phyloP scores from a whole-genome alignment of 2,113 vertebrate genomes.

The Campylomormyrus numenius region DNA sequence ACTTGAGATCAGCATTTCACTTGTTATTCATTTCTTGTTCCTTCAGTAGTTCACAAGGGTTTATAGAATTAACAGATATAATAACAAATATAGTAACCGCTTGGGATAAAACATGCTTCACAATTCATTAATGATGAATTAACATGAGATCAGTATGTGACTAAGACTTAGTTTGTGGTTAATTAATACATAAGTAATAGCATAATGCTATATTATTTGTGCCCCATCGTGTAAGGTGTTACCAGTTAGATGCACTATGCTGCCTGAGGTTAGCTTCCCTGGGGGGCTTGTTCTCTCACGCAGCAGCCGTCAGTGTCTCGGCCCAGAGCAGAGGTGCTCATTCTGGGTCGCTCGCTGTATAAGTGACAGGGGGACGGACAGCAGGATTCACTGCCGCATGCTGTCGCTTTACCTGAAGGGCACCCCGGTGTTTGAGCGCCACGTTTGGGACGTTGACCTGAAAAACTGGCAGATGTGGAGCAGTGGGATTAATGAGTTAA shows the following conservation, averaged over 20 bases:
- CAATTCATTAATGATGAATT: neutral
- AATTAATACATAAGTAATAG: neutral
- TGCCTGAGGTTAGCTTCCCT: neutral
- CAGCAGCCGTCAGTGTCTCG: neutral
- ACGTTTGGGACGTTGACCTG: neutral
- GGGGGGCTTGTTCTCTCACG: neutral
- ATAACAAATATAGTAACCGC: neutral
- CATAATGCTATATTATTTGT: neutral
- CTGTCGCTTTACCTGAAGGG: neutral
- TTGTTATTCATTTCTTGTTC: neutral
- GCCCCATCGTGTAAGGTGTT: neutral
- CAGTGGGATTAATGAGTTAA: constrained; percentile 4
- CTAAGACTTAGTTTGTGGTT: neutral
- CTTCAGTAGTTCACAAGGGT: neutral
- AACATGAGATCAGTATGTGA: neutral
- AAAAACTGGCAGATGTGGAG: neutral
- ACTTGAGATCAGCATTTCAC: neutral
- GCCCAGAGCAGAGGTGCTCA: neutral
- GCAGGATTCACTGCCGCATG: neutral
- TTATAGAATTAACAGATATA: neutral
- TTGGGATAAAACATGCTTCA: neutral
- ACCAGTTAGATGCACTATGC: neutral
- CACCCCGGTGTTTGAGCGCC: neutral
- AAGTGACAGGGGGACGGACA: too few relatives aligned
- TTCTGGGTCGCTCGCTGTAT: neutral